These are phyloP conservation scores for Conistra vaccinii DNA, from an alignment of 2,888 invertebrate species.

Conservation along the genomic window DNA sequence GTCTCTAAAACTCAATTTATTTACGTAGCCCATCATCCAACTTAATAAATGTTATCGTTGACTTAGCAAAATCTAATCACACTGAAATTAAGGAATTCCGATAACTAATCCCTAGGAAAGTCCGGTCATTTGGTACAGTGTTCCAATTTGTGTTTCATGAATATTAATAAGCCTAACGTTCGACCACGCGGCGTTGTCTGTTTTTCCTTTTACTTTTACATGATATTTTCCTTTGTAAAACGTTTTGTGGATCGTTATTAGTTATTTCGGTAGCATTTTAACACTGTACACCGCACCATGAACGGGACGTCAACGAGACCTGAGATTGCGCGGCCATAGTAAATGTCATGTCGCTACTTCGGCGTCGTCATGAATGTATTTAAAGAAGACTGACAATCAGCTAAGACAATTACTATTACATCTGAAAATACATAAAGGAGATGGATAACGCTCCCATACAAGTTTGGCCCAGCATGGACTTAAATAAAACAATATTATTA, in stretches of 20 bases:
- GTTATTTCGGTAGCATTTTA: conserved; percentile 24
- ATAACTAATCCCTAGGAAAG: conserved; percentile 79
- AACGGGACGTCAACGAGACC: too few species aligned
- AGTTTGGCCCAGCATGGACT: too few species aligned
- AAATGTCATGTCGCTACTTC: too few species aligned
- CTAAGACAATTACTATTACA: too few species aligned
- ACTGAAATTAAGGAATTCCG: conserved; percentile 79
- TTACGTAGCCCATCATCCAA: conserved; percentile 33
- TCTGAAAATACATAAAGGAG: too few species aligned
- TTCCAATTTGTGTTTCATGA: conserved; percentile 82
- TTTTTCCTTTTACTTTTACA: conserved; percentile 48
- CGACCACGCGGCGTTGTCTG: conserved; percentile 52
- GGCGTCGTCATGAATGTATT: too few species aligned
- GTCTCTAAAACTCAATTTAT: conserved; percentile 4
- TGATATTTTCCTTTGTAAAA: conserved; percentile 53
- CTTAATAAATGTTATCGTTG: conserved; percentile 63
- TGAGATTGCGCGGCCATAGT: too few species aligned
- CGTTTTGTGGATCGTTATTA: conserved; percentile 25
- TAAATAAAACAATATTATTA: too few species aligned
- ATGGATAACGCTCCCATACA: too few species aligned
- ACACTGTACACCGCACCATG: too few species aligned
- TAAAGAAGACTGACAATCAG: too few species aligned
- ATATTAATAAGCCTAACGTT: conserved; percentile 76
- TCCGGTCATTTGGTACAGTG: conserved; percentile 78
- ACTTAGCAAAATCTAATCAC: conserved; percentile 77